Evolutionary conservation across 2,113 vertebrate genomes (phyloP).

Genomic region (Datnioides undecimradiatus): DNA sequence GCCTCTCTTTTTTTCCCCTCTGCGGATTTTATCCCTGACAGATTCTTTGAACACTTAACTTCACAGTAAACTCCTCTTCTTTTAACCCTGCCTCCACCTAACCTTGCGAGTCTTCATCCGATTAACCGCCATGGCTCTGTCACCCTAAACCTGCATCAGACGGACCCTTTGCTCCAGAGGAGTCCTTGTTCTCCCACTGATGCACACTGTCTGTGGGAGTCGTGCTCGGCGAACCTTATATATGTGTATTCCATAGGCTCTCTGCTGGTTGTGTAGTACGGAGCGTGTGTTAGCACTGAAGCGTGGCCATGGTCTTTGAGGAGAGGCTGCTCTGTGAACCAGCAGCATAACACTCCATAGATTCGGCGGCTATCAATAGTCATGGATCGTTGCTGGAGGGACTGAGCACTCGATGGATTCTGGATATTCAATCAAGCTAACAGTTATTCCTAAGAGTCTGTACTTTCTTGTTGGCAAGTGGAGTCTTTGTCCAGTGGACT

Average conservation of each 20-base stretch:
- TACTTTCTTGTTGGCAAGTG: constrained; percentile 39
- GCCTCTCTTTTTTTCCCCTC: constrained; percentile 48
- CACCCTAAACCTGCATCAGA: constrained; percentile 43
- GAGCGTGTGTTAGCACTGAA: constrained; percentile 45
- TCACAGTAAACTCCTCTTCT: constrained; percentile 59
- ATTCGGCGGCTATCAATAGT: constrained; percentile 35
- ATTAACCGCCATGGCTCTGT: constrained; percentile 52
- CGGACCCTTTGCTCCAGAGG: constrained; percentile 42
- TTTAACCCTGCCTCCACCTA: constrained; percentile 46
- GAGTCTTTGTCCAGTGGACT: constrained; percentile 46
- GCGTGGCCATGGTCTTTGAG: constrained; percentile 43
- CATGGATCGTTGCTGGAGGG: constrained; percentile 21
- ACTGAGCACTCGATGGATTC: constrained; percentile 38
- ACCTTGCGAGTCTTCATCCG: constrained; percentile 31
- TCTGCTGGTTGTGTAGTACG: constrained; percentile 9
- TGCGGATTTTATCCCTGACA: constrained; percentile 61
- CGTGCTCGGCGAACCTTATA: constrained; percentile 26
- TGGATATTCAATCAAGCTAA: constrained; percentile 52
- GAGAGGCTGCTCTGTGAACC: constrained; percentile 39
- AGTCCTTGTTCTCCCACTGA: constrained; percentile 38
- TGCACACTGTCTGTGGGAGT: constrained; percentile 33
- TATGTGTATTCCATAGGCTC: constrained; percentile 25
- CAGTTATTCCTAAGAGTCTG: constrained; percentile 11
- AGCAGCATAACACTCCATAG: constrained; percentile 24
- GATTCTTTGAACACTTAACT: constrained; percentile 70